Base-by-base conservation (phyloP, 1,140 invertebrate species). In the Anthonomus grandis region DNA sequence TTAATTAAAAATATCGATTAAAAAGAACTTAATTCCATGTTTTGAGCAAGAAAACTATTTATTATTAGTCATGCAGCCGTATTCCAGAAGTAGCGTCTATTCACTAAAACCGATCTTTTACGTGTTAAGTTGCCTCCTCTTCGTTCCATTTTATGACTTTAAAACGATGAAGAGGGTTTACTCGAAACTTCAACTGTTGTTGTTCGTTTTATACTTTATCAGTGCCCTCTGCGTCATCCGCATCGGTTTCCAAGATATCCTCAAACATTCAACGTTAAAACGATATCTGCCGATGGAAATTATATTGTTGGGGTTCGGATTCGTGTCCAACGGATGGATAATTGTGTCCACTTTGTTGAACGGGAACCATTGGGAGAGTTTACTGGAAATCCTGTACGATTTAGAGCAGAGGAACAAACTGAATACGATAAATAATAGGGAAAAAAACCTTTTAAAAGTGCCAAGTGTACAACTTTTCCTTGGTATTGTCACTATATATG, bases 61-160 rank as follows among this genome's bases (percentile, higher is more conserved):
- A 12, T 5, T 10, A 22, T 2, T 17, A 5, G 19, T 21, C 12
- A 17, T 17, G 19, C 24, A 9, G 5, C 21, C 21, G 24, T 44
- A 44, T 21, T 21, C 17, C 2, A 22, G 41, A 17, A 9, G 19
- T 22, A 8, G 24, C n/a, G 24, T 44, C n/a, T 1, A 22, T 18
- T 22, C 19, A 8, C 17, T 44, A 21, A 44, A 44, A 9, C 19
- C 19, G 1, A 44, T 44, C 9, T 44, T 10, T 44, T 22, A 22
- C 1, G 21, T 12, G 4, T 19, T 44, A 17, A 44, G 41, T 44
- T 5, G 10, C 1, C 12, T 21, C 8, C 5, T 8, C 1, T 12
- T 44, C 9, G 41, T 44, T 10, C 41, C 41, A 1, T 44, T 44
- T 44, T 44, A 22, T 21, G 13, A 21, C 13, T 44, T 44, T 17